Base-by-base conservation (phyloP, 2,888 invertebrate genomes). In the Deilephila porcellus region DNA sequence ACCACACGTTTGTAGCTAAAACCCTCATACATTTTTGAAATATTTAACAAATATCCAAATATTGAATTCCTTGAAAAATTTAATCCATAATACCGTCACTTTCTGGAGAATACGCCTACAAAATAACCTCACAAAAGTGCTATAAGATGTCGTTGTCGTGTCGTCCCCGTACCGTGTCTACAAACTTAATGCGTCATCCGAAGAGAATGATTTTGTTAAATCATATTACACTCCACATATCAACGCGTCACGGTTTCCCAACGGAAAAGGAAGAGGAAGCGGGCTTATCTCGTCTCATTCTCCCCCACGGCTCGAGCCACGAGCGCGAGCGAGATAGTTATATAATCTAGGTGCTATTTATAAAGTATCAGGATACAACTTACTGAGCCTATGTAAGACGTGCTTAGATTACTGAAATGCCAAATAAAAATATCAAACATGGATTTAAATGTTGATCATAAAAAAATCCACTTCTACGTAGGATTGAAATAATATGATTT, bases 261-360 rank as follows among this genome's bases (percentile, higher is more conserved):
- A 71, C 80, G 85, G 82, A 86, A 85, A 79, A 73, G 83, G 79
- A 85, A 82, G 81, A 80, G 87, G 87, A 86, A 81, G 82, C 79
- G 73, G 77, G 86, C 87, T 87, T 87, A 87, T 87, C 87, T 86
- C 81, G 72, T 70, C 81, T 84, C 79, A 73, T 77, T 86, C 77
- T 78, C 75, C 71, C 62, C 62, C 8, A n/a, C 67, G 76, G 80
- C 62, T 0, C 62, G 76, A 81, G 59, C 0, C 34, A 64, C 17
- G 20, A 32, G 80, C 62, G 79, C 0, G 11, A 84, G 82, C 85
- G 84, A 32, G 59, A 76, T 45, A 52, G n/a, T 34, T 67, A 67
- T 67, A 25, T 7, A 34, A 34, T 52, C 6, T 45, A n/a, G 20
- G 3, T 45, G 20, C 11, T 52, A 17, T 67, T 25, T 52, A 52